Evolutionary conservation across 2,888 invertebrate genomes (phyloP).

Genomic region (Eupithecia tripunctaria): DNA sequence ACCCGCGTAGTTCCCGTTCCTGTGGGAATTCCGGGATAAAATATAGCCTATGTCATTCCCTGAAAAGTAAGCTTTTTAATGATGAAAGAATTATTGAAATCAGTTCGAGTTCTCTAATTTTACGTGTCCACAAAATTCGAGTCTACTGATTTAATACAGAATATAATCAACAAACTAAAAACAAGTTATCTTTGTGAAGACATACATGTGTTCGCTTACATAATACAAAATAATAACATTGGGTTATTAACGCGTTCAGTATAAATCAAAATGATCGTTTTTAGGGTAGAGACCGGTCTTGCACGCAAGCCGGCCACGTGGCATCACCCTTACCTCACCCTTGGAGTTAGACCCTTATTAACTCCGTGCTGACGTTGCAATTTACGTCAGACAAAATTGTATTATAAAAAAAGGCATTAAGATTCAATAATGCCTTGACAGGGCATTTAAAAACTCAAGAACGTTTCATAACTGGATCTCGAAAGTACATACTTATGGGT

Average conservation of each 20-base stretch:
- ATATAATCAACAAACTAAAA: not conserved
- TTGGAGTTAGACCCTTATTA: slow-evolving; percentile 3
- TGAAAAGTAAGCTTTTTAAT: no score
- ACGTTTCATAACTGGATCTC: not conserved
- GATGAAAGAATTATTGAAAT: no score
- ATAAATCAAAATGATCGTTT: slow-evolving; percentile 12
- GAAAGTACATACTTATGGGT: no score
- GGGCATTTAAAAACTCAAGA: not conserved
- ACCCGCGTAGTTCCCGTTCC: no score
- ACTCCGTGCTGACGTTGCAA: not conserved
- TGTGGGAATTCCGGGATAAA: no score
- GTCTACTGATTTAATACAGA: not conserved
- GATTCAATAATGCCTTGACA: not conserved
- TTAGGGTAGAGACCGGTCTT: not conserved
- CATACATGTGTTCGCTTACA: not conserved
- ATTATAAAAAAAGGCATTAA: not conserved
- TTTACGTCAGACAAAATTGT: slow-evolving; percentile 5
- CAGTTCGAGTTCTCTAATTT: no score
- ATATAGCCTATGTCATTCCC: no score
- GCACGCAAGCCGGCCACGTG: slow-evolving; percentile 7
- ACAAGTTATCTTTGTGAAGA: not conserved
- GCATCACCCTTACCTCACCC: not conserved
- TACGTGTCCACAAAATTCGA: no score
- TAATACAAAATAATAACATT: slow-evolving; percentile 3
- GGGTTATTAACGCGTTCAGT: slow-evolving; percentile 5